Base-by-base conservation (phyloP, 2,113 vertebrate genomes). In the Silurus meridionalis region DNA sequence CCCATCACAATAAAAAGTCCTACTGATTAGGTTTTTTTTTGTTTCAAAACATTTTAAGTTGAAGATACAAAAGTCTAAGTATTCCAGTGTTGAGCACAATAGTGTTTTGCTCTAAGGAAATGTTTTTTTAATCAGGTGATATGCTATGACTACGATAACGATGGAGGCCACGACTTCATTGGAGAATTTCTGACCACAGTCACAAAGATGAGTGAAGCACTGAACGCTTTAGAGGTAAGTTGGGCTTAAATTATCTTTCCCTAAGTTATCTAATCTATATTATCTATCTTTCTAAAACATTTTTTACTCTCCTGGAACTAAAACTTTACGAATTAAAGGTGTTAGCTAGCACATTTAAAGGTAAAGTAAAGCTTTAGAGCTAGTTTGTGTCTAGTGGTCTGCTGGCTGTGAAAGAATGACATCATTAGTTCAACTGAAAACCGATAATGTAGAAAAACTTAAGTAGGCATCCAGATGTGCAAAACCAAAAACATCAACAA, bases 151-250 rank as follows among this genome's bases (percentile, higher is more conserved):
- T 98, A 99, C 0, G 98, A 99, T 91, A 99, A 97, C 0, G 97
- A 99, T 0, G 98, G 98, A 8, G 97, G 98, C 69, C 98, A 99
- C 0, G 98, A 99, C 92, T 99, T 99, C 93, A 99, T 99, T 0
- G 98, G 98, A 69, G 98, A 99, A 92, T 95, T 98, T 90, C 96
- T 96, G 93, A 97, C 97, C 77, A 97, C 96, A 0, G 97, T 95
- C 64, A 86, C 95, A 74, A 98, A 94, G 95, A 95, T 99, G 96
- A 95, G 95, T 4, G 95, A 96, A 93, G 96, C 97, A 55, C 96
- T 94, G n/a, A 97, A 97, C 72, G 93, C 95, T 2, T 87, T 92
- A 87, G 95, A 97, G 91, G 98, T 99, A 90, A 92, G 91, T 57
- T 15, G 69, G 52, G 13, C 50, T 83, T 69, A 67, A 63, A 78